These are phyloP conservation scores for Camponotus vicinus DNA, from an alignment of 1,140 invertebrate species.

Conservation along the genomic window DNA sequence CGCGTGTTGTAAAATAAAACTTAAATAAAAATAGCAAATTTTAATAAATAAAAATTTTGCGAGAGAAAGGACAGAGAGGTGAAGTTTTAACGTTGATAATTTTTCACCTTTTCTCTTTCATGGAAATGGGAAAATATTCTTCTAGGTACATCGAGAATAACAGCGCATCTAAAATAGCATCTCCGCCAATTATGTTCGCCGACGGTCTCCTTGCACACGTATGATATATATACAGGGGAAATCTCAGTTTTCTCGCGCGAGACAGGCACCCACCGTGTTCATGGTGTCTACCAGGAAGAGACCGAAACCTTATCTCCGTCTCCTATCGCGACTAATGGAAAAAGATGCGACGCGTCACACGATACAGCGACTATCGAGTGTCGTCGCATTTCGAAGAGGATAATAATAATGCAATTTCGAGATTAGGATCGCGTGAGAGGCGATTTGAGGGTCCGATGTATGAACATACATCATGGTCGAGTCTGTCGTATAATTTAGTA, in stretches of 20 bases:
- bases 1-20: too few species aligned
- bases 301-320: slow-evolving; percentile 61
- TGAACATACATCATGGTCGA: slow-evolving; percentile 37
- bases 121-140: neutral
- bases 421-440: slow-evolving; percentile 54
- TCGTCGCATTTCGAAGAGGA: slow-evolving; percentile 60
- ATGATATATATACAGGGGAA: slow-evolving; percentile 33
- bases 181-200: slow-evolving; percentile 47
- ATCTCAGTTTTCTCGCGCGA: slow-evolving; percentile 31
- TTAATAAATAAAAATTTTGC: neutral
- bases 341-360: slow-evolving; percentile 64
- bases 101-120: neutral
- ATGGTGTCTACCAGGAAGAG: slow-evolving; percentile 21
- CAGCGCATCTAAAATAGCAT: slow-evolving; percentile 25
- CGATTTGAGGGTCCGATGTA: slow-evolving; percentile 49
- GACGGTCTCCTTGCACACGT: slow-evolving; percentile 40
- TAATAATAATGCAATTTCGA: slow-evolving; percentile 64
- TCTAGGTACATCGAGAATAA: neutral
- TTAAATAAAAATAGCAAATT: neutral
- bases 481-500: slow-evolving; percentile 53
- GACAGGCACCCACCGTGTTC: slow-evolving; percentile 16
- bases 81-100: neutral
- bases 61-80: too few species aligned
- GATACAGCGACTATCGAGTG: slow-evolving; percentile 67
- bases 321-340: slow-evolving; percentile 62